These are phyloP conservation scores for Rallus limicola DNA, from an alignment of 2,113 vertebrate genomes.

Conservation along the genomic window DNA sequence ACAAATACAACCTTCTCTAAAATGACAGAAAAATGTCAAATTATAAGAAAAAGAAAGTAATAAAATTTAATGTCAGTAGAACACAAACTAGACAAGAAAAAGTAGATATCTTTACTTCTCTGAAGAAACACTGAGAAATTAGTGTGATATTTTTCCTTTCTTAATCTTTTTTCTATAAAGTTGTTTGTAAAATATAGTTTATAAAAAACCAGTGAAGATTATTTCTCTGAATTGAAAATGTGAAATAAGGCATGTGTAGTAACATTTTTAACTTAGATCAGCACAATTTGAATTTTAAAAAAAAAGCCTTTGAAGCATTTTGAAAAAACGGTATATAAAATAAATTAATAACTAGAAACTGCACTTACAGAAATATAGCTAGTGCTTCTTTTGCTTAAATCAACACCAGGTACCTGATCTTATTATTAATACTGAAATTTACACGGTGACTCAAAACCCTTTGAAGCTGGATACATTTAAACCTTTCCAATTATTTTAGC, in stretches of 20 bases:
- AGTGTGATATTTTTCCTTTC: not conserved
- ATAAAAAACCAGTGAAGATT: not conserved
- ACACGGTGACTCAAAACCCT: not conserved
- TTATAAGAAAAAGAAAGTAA: not conserved
- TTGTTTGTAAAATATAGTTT: not conserved
- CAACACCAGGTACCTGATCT: not conserved
- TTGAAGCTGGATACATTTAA: not conserved
- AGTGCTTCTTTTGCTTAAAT: not conserved
- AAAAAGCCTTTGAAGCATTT: not conserved
- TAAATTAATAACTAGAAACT: constrained; percentile 29
- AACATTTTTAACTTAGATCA: not conserved
- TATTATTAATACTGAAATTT: not conserved
- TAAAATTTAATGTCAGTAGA: not conserved
- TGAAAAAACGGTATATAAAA: not conserved
- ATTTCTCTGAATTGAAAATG: not conserved
- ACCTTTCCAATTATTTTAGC: not conserved
- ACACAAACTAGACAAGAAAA: not conserved
- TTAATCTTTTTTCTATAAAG: not conserved
- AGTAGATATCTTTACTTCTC: not conserved
- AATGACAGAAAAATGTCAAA: constrained; percentile 49
- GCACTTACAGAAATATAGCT: not conserved
- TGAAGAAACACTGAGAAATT: not conserved
- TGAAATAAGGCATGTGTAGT: not conserved
- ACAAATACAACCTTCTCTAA: not conserved
- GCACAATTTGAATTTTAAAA: not conserved